Evolutionary conservation across 2,113 vertebrate species (phyloP).

Genomic region (Struthio camelus): DNA sequence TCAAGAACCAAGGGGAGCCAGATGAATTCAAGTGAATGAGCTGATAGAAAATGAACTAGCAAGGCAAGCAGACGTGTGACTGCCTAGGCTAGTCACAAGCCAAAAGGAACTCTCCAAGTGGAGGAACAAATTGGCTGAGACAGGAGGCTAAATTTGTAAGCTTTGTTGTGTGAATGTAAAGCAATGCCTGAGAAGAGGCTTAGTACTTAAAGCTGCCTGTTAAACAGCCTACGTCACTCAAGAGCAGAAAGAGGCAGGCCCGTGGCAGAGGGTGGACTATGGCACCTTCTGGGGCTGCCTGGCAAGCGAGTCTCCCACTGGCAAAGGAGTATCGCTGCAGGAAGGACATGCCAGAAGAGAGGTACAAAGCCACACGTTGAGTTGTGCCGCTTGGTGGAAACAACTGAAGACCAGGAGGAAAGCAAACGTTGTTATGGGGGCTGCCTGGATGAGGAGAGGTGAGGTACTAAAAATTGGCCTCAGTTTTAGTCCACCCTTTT

Average conservation of each 20-base stretch:
- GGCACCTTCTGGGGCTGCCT: not conserved
- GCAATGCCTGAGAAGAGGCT: not conserved
- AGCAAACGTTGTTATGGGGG: no score
- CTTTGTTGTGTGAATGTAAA: not conserved
- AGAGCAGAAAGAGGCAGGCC: not conserved
- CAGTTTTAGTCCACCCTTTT: not conserved
- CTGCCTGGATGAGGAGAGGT: not conserved
- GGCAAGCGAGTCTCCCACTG: not conserved
- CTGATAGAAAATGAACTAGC: not conserved
- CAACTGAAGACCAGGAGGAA: not conserved
- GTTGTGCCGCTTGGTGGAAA: not conserved
- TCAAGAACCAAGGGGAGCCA: not conserved
- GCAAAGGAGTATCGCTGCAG: not conserved
- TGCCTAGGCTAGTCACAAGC: not conserved
- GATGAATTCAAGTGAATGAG: not conserved
- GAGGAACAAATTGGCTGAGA: not conserved
- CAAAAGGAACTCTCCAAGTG: not conserved
- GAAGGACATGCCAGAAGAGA: not conserved
- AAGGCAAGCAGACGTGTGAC: not conserved
- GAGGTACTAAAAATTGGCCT: not conserved
- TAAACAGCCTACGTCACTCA: not conserved
- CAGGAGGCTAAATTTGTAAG: not conserved
- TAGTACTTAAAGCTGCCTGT: not conserved
- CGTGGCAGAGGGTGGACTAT: not conserved
- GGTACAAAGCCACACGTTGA: accelerated